phyloP scores from a whole-genome alignment of 2,797 vertebrate genomes.

The Dicrostonyx torquatus region DNA sequence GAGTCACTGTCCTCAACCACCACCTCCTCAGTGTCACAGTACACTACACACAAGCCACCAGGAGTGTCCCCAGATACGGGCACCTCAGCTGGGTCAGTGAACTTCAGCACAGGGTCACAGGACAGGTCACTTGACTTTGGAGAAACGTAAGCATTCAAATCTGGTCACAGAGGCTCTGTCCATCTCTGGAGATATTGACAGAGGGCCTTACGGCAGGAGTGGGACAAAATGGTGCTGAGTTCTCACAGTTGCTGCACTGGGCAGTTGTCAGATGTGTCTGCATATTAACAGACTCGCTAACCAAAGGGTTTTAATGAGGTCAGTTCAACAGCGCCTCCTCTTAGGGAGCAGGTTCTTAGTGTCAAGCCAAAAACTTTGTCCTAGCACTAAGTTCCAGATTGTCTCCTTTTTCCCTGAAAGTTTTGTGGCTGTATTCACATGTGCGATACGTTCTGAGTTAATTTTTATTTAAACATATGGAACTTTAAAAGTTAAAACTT shows the following conservation, averaged over 20 bases:
- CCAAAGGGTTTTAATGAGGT: not conserved
- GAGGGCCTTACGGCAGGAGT: not conserved
- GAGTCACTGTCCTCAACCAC: conserved; percentile 26
- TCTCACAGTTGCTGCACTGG: not conserved
- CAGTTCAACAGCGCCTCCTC: not conserved
- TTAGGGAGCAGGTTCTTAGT: not conserved
- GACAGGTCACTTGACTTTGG: not conserved
- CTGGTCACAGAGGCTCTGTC: not conserved
- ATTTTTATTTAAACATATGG: not conserved
- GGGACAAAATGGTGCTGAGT: not conserved
- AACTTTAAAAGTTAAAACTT: not conserved
- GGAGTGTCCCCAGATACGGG: not conserved
- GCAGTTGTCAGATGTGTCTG: not conserved
- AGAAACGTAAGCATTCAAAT: not conserved
- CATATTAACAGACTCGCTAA: not conserved
- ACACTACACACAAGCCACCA: fast-evolving
- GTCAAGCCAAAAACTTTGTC: not conserved
- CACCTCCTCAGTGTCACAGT: not conserved
- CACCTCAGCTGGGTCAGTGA: not conserved
- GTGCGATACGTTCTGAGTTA: not conserved
- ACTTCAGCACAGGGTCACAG: not conserved
- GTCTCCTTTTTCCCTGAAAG: not conserved
- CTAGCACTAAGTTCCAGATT: not conserved
- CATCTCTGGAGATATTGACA: not conserved
- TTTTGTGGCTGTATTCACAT: not conserved